These are phyloP conservation scores for Smittia aterrima DNA, from an alignment of 2,888 invertebrate species.

Conservation along the genomic window DNA sequence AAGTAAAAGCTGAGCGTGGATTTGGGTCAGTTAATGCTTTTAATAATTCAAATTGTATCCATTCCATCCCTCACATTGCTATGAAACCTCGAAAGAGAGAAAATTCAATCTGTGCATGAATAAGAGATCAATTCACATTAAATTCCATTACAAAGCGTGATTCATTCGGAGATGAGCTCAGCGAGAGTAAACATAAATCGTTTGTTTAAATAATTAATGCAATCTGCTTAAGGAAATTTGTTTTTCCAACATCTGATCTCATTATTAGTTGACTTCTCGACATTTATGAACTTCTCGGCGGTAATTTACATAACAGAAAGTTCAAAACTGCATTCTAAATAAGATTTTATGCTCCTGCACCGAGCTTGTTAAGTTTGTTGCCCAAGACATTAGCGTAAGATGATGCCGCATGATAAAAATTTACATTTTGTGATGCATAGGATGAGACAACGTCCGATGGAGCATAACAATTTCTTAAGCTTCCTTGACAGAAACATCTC, in stretches of 20 bases:
- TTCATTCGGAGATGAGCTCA: background rate
- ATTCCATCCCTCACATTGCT: background rate
- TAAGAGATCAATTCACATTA: too few relatives aligned
- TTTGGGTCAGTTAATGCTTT: background rate
- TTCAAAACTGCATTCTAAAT: background rate
- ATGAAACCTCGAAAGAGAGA: too few relatives aligned
- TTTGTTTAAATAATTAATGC: background rate
- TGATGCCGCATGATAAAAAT: conserved; percentile 4
- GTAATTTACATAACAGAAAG: background rate
- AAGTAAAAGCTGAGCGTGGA: background rate
- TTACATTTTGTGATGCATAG: conserved; percentile 10
- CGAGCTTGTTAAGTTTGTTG: background rate
- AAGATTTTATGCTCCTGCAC: background rate
- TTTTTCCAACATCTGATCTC: conserved; percentile 1
- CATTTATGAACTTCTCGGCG: background rate
- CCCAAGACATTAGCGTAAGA: background rate
- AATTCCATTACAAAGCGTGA: background rate
- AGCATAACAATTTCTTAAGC: background rate
- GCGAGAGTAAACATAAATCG: background rate
- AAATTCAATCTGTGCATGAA: too few relatives aligned
- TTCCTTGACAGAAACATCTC: too few relatives aligned
- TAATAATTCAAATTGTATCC: background rate
- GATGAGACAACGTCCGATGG: background rate
- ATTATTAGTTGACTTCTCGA: conserved; percentile 15
- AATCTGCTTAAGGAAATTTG: background rate